Evolutionary conservation across 2,888 invertebrate genomes (phyloP).

Genomic region (Drosophila fungiperda): DNA sequence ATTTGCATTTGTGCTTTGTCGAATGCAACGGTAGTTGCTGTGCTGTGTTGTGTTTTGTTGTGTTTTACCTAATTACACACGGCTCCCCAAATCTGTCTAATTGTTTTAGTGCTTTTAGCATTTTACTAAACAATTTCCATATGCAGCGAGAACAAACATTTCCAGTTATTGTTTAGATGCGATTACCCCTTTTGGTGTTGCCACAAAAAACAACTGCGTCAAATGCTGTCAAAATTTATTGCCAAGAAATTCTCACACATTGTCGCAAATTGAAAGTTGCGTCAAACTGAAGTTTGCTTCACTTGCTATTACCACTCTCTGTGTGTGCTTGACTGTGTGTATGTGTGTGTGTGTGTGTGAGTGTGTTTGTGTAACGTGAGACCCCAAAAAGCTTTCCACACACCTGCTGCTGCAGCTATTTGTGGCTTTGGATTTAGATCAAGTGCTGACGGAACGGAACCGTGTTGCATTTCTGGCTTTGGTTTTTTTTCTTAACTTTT

Average conservation of each 20-base stretch:
- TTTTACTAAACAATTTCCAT: conserved; percentile 73
- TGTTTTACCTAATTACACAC: conserved; percentile 77
- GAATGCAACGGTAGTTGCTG: conserved; percentile 64
- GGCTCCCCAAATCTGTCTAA: conserved; percentile 60
- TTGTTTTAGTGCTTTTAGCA: conserved; percentile 79
- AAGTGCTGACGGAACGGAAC: conserved; percentile 21
- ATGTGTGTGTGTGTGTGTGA: conserved; percentile 67
- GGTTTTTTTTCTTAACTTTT: conserved; percentile 2
- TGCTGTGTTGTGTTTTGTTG: conserved; percentile 64
- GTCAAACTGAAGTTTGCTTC: conserved; percentile 29
- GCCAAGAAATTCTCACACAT: conserved; percentile 77
- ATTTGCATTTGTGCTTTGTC: conserved; percentile 67
- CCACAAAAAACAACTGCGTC: conserved; percentile 47
- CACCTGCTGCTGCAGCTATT: conserved; percentile 49
- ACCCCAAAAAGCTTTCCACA: conserved; percentile 37
- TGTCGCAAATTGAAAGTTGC: conserved; percentile 69
- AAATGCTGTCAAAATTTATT: conserved; percentile 71
- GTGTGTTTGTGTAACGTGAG: conserved; percentile 73
- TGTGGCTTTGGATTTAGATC: conserved; percentile 48
- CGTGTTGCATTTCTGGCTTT: conserved; percentile 55
- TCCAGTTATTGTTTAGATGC: conserved; percentile 48
- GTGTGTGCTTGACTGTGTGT: conserved; percentile 62
- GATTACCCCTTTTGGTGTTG: conserved; percentile 23
- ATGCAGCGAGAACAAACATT: conserved; percentile 44
- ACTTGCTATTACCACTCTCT: conserved; percentile 16